Evolutionary conservation across 2,113 vertebrate species (phyloP), one percentile per base, ranked within the genome.

Genomic region (Gila orcuttii): DNA sequence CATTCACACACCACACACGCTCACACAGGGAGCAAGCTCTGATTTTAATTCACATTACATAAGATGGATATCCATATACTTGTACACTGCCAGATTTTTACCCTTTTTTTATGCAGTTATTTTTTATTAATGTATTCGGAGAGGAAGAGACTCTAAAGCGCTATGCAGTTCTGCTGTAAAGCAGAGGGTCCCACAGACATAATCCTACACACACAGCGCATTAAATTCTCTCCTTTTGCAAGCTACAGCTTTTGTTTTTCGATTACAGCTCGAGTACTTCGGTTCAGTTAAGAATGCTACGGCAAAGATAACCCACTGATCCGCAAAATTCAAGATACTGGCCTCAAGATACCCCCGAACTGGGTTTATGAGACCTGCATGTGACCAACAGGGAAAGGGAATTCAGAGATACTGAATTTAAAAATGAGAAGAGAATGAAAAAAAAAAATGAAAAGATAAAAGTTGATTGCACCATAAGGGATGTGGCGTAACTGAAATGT

Each of bases 171-270:
- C 50, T 64, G 66, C 73, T 82, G 50, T 79, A 85, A 59, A 81
- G 64, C 79, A 80, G 55, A 55, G 69, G 55, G 68, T 71, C 68
- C 68, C 36, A 71, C 36, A 71, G 68, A 71, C 21, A 71, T 71
- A 71, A 71, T 21, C 57, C 62, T 90, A 90, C 90, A 87, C 80
- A 89, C 75, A 74, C 74, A 77, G n/a, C 52, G 55, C 9, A 86
- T 57, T 19, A 25, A 62, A 76, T 82, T 73, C 17, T 25, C 17
- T 78, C 52, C 79, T 69, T 12, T 28, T 78, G 68, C 74, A 79
- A 15, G 52, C 47, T 52, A 15, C 25, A 47, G 28, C 21, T 57
- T 85, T 78, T 78, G 28, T 79, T 50, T 68, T 45, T 77, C 23
- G 19, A 68, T 85, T 57, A 36, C 28, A 25, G 84, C 60, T 69